These are phyloP conservation scores for Aplysia californica DNA, from an alignment of 1,140 invertebrate species.

Conservation along the genomic window DNA sequence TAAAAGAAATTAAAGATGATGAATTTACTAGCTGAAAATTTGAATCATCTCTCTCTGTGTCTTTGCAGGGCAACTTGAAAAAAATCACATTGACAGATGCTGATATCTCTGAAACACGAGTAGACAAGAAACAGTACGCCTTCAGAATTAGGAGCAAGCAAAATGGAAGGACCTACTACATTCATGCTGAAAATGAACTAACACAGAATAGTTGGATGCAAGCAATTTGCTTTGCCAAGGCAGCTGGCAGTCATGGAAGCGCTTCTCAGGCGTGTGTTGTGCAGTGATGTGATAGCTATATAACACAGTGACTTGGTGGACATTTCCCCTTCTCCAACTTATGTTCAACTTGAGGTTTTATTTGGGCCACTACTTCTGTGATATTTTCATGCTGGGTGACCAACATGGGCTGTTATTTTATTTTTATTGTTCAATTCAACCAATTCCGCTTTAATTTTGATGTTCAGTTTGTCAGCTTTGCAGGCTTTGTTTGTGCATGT, in stretches of 20 bases:
- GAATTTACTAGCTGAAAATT: no score
- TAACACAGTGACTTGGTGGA: background rate
- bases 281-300: constrained; percentile 44
- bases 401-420: background rate
- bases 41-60: constrained; percentile 10
- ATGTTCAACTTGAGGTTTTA: background rate
- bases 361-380: background rate
- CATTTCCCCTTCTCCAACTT: background rate
- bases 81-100: constrained; percentile 58
- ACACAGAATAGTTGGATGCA: constrained; percentile 66
- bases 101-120: constrained; percentile 61
- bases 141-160: constrained; percentile 62
- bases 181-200: constrained; percentile 61
- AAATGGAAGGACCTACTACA: constrained; percentile 59
- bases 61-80: constrained; percentile 48
- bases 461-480: background rate
- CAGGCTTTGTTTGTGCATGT: no score
- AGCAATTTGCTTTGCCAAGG: constrained; percentile 66
- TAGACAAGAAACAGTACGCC: constrained; percentile 63
- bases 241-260: constrained; percentile 54
- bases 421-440: background rate
- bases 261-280: constrained; percentile 62
- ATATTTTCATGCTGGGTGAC: background rate
- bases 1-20: no score
- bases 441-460: background rate